Conservation (phyloP, 2,888 invertebrate genomes). For the Chaetoderma sp. region DNA sequence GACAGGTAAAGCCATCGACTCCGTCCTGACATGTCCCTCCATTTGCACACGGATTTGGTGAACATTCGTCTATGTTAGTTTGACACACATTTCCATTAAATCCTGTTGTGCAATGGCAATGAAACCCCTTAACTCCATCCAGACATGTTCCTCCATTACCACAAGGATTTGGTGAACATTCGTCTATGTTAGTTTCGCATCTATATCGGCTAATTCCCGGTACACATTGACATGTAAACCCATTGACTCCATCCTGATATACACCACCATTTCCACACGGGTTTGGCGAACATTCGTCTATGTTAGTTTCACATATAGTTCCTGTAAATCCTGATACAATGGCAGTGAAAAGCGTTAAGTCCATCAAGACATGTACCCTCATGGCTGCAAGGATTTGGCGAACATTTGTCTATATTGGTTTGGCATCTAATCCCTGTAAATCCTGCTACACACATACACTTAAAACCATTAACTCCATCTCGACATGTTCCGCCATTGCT, state of each 20-base stretch:
- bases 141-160: constrained; percentile 21
- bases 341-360: constrained; percentile 77
- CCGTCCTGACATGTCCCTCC: constrained; percentile 24
- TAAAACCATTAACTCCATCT: constrained; percentile 71
- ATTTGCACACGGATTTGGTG: constrained; percentile 27
- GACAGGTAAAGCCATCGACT: constrained; percentile 28
- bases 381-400: constrained; percentile 72
- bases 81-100: constrained; percentile 17
- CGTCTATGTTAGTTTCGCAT: constrained; percentile 9
- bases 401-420: constrained; percentile 62
- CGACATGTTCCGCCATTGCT: constrained; percentile 69
- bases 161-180: constrained; percentile 28
- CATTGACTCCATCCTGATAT: constrained; percentile 26
- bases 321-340: constrained; percentile 87
- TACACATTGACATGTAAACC: constrained; percentile 49
- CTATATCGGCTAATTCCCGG: constrained; percentile 36
- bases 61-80: constrained; percentile 29
- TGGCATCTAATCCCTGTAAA: constrained; percentile 84
- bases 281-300: constrained; percentile 60
- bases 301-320: constrained; percentile 76
- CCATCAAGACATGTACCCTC: constrained; percentile 39
- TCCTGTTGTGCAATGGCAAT: constrained; percentile 22
- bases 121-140: constrained; percentile 26
- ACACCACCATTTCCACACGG: constrained; percentile 72
- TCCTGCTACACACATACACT: constrained; percentile 85